Conservation (phyloP, 2,888 invertebrate species). For the Tromatobia lineatoria region DNA sequence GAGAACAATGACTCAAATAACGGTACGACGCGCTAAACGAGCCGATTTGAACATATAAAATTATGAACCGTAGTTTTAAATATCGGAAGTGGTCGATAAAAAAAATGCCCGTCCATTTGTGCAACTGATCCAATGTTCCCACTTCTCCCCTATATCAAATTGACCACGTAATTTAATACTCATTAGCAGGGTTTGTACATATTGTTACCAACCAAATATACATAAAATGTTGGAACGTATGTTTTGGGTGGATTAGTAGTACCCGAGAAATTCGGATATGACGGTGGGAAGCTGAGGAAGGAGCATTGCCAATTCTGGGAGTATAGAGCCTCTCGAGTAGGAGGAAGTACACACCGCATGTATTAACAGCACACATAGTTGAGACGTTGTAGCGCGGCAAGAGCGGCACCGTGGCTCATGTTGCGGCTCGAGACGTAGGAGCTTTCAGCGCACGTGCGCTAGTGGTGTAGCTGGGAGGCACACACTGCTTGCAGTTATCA, state of each 20-base stretch:
- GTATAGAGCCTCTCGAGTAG: not conserved
- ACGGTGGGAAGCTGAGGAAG: not conserved
- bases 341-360: not conserved
- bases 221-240: no score
- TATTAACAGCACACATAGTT: slow-evolving; percentile 18
- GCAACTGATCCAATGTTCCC: no score
- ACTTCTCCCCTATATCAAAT: no score
- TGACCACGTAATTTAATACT: no score
- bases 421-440: slow-evolving; percentile 24
- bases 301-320: not conserved
- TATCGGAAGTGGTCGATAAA: no score
- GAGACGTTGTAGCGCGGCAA: slow-evolving; percentile 1
- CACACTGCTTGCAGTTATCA: slow-evolving; percentile 62
- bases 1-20: no score
- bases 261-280: not conserved
- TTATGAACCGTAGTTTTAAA: no score
- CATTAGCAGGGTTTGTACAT: no score
- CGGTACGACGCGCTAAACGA: no score
- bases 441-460: slow-evolving; percentile 42
- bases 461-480: slow-evolving; percentile 8
- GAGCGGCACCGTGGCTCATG: slow-evolving; percentile 1
- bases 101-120: no score
- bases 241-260: not conserved
- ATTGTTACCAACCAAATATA: no score
- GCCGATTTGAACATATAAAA: no score